A percentile compares a stretch with the other conserved stretches of the same genome.
Conservation (phyloP, 2,888 invertebrate species). For the Callyntrura guangdongensis region DNA sequence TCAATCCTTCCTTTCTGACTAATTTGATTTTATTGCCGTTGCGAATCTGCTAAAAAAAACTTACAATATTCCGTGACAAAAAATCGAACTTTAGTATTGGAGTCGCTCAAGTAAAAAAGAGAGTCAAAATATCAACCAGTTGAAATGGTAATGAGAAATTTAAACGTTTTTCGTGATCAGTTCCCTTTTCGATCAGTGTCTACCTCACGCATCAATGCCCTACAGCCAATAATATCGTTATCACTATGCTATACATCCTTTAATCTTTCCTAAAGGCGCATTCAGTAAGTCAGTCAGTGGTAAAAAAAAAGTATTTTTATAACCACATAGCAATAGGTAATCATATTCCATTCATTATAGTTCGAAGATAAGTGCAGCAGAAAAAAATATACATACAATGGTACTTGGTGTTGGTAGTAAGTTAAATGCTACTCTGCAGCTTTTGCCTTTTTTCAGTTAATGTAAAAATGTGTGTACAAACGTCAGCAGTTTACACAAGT, state of each 20-base stretch:
- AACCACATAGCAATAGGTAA: background rate
- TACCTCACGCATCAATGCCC: conserved; percentile 24
- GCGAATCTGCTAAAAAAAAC: conserved; percentile 13
- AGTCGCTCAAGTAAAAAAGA: background rate
- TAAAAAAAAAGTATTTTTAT: background rate
- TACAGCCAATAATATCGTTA: background rate
- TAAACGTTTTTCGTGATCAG: conserved; percentile 32
- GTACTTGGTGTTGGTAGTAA: background rate
- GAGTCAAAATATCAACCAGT: background rate
- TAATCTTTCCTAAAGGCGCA: background rate
- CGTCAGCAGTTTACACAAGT: background rate
- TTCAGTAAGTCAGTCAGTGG: background rate
- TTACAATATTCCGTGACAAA: background rate
- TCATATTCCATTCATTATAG: background rate
- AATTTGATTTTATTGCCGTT: conserved; percentile 67
- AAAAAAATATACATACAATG: background rate
- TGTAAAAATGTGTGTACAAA: conserved; percentile 16
- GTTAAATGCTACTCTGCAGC: background rate
- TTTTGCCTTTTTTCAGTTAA: background rate
- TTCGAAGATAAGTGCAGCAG: background rate
- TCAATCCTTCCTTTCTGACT: conserved; percentile 47
- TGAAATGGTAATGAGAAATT: conserved; percentile 1
- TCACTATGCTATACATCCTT: background rate
- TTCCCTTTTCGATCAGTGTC: background rate
- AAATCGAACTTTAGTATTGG: background rate